Conservation (phyloP, 2,113 vertebrate species). For the Mixornis gularis region DNA sequence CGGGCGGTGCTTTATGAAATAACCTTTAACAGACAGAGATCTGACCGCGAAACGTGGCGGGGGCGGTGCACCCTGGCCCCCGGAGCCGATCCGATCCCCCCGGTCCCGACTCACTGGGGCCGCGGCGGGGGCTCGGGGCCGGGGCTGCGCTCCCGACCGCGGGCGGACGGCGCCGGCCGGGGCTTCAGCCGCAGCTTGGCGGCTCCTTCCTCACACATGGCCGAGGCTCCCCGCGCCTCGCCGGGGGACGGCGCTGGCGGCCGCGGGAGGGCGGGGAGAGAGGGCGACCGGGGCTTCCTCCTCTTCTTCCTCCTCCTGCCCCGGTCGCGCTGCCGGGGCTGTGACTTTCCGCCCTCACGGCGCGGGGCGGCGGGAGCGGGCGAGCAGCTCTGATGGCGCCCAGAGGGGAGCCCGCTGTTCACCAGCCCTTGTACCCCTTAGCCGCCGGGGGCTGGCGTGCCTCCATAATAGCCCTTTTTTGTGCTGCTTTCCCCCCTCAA, state of each 20-base stretch:
- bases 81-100: not conserved
- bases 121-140: not conserved
- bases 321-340: not conserved
- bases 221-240: no score
- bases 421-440: accelerated
- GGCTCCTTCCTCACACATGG: not conserved
- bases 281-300: accelerated
- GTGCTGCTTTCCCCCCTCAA: not conserved
- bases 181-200: conserved; percentile 59
- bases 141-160: not conserved
- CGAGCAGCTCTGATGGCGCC: accelerated
- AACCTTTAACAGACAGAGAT: not conserved
- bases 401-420: accelerated
- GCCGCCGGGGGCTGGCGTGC: accelerated
- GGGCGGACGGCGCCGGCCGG: not conserved
- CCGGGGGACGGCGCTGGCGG: not conserved
- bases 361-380: accelerated
- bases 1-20: accelerated
- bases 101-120: conserved; percentile 4
- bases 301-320: not conserved
- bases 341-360: not conserved
- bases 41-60: not conserved
- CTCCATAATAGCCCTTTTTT: accelerated
- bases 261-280: not conserved
- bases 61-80: no score